A percentile compares a stretch with the other conserved stretches of the same genome.
These are phyloP conservation scores for Jordanella pulchra DNA, from an alignment of 2,797 vertebrate genomes.

Conservation along the genomic window DNA sequence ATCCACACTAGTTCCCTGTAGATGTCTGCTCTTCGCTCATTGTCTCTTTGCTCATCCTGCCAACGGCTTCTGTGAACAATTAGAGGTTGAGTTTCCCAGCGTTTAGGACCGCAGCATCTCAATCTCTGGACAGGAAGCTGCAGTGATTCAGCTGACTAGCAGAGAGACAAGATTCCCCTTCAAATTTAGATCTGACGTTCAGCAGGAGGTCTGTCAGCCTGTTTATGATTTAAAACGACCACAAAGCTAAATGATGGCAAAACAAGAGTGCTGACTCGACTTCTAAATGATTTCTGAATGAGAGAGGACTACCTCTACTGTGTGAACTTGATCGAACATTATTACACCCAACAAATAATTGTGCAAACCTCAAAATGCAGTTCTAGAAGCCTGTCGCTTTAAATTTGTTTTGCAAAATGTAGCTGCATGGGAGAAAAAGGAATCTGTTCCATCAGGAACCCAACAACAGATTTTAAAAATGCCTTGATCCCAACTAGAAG, in stretches of 20 bases:
- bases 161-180: constrained; percentile 53
- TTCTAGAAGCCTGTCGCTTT: neutral
- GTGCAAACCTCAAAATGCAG: neutral
- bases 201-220: constrained; percentile 26
- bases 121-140: constrained; percentile 57
- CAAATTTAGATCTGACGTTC: constrained; percentile 31
- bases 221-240: constrained; percentile 58
- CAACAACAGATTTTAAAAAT: neutral
- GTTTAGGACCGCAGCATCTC: constrained; percentile 72
- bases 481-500: neutral
- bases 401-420: neutral
- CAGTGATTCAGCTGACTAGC: constrained; percentile 33
- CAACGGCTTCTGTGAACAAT: constrained; percentile 80
- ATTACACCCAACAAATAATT: neutral
- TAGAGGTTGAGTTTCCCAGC: constrained; percentile 77
- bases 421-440: neutral
- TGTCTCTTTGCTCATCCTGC: constrained; percentile 66
- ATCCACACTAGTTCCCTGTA: constrained; percentile 46
- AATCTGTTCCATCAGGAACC: neutral
- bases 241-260: constrained; percentile 46
- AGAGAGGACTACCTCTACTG: constrained; percentile 20
- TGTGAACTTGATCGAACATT: constrained; percentile 43
- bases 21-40: constrained; percentile 56
- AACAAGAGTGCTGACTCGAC: constrained; percentile 49
- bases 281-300: constrained; percentile 49